Conservation (phyloP, 1,140 invertebrate genomes). For the Bombyx mandarina region DNA sequence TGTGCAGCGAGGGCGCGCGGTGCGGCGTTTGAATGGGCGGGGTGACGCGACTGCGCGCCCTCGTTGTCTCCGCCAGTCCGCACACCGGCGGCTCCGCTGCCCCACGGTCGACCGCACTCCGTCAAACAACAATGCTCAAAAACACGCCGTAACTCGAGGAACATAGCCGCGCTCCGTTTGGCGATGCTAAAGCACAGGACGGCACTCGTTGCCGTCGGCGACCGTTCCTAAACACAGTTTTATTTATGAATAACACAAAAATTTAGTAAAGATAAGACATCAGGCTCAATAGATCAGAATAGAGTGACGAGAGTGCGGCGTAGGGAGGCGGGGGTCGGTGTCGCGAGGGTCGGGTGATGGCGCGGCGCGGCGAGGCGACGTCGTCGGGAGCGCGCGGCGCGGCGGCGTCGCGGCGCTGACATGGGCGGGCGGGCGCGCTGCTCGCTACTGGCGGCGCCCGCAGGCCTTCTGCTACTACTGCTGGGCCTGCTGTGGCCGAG, state of each 20-base stretch:
- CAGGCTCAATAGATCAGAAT: conserved; percentile 48
- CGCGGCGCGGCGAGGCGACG: conserved; percentile 49
- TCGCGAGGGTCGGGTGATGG: conserved; percentile 31
- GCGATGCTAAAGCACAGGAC: conserved; percentile 57
- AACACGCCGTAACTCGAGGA: conserved; percentile 51
- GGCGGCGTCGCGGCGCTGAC: conserved; percentile 61
- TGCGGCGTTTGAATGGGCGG: conserved; percentile 47
- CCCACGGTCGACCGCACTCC: conserved; percentile 67
- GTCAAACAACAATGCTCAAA: conserved; percentile 51
- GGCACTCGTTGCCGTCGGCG: conserved; percentile 60
- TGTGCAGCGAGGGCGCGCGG: conserved; percentile 17
- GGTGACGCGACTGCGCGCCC: conserved; percentile 42
- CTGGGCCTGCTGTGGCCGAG: conserved; percentile 59
- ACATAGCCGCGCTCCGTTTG: conserved; percentile 41
- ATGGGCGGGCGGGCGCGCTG: conserved; percentile 61
- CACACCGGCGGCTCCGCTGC: conserved; percentile 69
- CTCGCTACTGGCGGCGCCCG: conserved; percentile 59
- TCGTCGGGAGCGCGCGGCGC: conserved; percentile 45
- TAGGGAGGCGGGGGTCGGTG: conserved; percentile 47
- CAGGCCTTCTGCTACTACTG: conserved; percentile 61
- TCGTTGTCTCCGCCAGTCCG: conserved; percentile 58
- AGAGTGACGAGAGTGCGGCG: conserved; percentile 50
- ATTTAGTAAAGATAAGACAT: conserved; percentile 48
- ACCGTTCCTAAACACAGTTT: conserved; percentile 52
- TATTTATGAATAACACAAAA: conserved; percentile 61